A percentile compares a stretch with the other conserved stretches of the same genome.
Evolutionary conservation across 1,140 invertebrate species (phyloP).

Genomic region (Venustaconcha ellipsiformis): DNA sequence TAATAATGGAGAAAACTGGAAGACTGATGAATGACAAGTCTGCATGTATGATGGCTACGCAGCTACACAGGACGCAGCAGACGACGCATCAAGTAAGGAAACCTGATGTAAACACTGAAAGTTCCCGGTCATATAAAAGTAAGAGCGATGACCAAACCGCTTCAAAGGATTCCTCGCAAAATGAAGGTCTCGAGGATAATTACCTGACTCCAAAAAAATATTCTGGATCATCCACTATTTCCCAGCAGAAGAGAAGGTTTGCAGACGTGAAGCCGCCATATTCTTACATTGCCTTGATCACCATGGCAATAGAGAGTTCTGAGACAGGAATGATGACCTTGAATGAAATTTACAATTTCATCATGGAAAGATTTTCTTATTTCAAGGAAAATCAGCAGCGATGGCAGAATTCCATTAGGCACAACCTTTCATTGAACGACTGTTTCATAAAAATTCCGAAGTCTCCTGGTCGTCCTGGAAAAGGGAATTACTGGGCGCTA

Average conservation of each 20-base stretch:
- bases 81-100: conserved; percentile 10
- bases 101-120: conserved; percentile 10
- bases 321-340: conserved; percentile 67
- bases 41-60: background rate
- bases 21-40: conserved; percentile 14
- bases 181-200: conserved; percentile 15
- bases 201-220: conserved; percentile 7
- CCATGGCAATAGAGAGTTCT: conserved; percentile 68
- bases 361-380: conserved; percentile 78
- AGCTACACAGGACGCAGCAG: background rate
- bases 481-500: conserved; percentile 91
- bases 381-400: conserved; percentile 90
- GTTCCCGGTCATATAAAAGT: conserved; percentile 4
- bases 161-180: background rate
- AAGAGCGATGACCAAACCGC: background rate
- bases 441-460: conserved; percentile 95
- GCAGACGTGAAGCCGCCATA: conserved; percentile 69
- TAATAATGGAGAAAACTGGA: conserved; percentile 9
- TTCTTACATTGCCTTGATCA: conserved; percentile 69
- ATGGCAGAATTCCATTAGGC: conserved; percentile 96
- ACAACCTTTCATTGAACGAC: conserved; percentile 94
- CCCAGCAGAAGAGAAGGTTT: conserved; percentile 61
- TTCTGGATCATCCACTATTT: conserved; percentile 61
- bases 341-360: conserved; percentile 66
- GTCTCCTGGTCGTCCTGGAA: conserved; percentile 88